A percentile compares a stretch with the other conserved stretches of the same genome.
Evolutionary conservation across 2,888 invertebrate genomes (phyloP).

Genomic region (Papilio elwesi): DNA sequence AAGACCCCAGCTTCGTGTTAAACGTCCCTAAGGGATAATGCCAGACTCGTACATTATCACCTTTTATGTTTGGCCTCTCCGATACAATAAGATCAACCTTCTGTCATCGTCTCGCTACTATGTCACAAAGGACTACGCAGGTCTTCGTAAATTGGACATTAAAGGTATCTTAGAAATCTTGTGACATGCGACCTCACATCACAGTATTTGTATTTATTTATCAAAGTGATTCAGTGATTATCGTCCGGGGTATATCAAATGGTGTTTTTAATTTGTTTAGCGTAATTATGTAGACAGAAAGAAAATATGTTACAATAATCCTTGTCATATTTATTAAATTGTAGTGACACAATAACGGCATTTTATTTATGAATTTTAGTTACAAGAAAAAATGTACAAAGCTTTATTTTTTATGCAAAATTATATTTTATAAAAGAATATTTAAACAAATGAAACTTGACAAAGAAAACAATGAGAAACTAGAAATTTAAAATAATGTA

Average conservation of each 20-base stretch:
- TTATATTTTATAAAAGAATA: too few relatives aligned
- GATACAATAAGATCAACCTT: conserved; percentile 47
- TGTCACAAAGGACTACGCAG: conserved; percentile 44
- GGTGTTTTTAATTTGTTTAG: neutral
- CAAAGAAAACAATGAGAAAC: too few relatives aligned
- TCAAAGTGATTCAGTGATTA: neutral
- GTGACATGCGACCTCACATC: conserved; percentile 47
- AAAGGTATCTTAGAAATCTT: conserved; percentile 60
- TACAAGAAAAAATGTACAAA: too few relatives aligned
- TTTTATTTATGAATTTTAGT: too few relatives aligned
- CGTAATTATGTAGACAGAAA: too few relatives aligned
- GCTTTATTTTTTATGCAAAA: too few relatives aligned
- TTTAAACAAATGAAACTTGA: too few relatives aligned
- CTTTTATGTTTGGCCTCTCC: conserved; percentile 65
- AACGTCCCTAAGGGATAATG: conserved; percentile 70
- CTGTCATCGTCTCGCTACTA: conserved; percentile 43
- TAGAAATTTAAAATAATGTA: too few relatives aligned
- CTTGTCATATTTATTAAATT: too few relatives aligned
- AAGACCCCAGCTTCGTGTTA: conserved; percentile 76
- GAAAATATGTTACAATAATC: too few relatives aligned
- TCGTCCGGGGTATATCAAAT: neutral
- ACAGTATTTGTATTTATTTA: neutral
- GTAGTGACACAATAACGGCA: too few relatives aligned
- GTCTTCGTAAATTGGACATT: conserved; percentile 52
- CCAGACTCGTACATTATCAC: conserved; percentile 69